Conservation (phyloP, 2,113 vertebrate genomes). For the Halcyon malimbica region DNA sequence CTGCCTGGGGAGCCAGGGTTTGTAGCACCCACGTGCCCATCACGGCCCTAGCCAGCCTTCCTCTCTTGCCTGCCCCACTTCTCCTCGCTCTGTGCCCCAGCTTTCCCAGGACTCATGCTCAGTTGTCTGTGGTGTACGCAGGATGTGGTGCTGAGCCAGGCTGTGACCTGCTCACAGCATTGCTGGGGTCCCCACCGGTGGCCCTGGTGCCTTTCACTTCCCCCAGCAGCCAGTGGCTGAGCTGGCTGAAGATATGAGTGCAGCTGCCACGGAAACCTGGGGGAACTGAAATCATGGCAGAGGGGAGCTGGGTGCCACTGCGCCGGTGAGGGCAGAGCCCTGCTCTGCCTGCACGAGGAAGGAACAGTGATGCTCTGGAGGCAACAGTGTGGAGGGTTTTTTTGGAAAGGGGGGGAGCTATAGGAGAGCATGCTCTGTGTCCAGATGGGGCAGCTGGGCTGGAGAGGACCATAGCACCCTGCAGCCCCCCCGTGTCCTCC, state of each 20-base stretch:
- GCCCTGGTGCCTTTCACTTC: neutral
- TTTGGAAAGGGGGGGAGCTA: neutral
- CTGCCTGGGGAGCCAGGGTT: neutral
- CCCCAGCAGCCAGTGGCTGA: neutral
- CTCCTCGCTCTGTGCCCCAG: rapidly evolving
- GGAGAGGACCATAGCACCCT: neutral
- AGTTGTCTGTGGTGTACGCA: rapidly evolving
- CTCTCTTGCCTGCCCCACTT: neutral
- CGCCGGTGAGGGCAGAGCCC: rapidly evolving
- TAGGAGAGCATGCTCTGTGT: neutral
- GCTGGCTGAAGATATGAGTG: neutral
- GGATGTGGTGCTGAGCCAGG: neutral
- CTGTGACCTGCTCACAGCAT: rapidly evolving
- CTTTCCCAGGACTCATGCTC: neutral
- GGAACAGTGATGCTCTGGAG: neutral
- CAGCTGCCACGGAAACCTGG: neutral
- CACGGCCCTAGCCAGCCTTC: rapidly evolving
- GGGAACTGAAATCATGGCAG: neutral
- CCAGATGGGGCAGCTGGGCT: neutral
- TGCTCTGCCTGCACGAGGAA: neutral
- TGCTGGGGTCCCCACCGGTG: rapidly evolving
- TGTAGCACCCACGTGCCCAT: neutral
- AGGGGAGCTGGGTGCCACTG: neutral
- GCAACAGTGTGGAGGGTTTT: neutral
- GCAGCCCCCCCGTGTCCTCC: rapidly evolving